Evolutionary conservation across 1,140 invertebrate species (phyloP).

Genomic region (Lepidostoma basale): DNA sequence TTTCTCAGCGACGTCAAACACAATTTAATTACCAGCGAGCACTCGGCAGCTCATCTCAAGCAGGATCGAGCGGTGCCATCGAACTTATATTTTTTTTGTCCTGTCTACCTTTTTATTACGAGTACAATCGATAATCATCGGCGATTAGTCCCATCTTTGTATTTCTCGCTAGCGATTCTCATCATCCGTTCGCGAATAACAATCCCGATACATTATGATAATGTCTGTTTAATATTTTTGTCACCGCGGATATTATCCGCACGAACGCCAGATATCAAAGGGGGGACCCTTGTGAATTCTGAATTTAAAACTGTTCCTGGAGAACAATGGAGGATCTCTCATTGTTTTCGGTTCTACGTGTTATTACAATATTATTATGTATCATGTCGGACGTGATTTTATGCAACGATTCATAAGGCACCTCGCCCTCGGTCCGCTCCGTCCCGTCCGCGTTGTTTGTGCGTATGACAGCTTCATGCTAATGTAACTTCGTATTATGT

Average conservation of each 20-base stretch:
- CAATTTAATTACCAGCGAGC: too few relatives aligned
- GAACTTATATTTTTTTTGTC: too few relatives aligned
- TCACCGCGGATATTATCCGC: too few relatives aligned
- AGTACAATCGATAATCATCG: not conserved
- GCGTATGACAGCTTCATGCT: constrained; percentile 17
- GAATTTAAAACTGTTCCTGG: constrained; percentile 13
- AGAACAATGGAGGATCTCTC: constrained; percentile 15
- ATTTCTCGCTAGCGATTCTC: not conserved
- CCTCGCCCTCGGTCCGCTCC: not conserved
- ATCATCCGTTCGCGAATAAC: not conserved
- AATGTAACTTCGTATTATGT: constrained; percentile 8
- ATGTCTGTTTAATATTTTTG: too few relatives aligned
- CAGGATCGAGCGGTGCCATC: too few relatives aligned
- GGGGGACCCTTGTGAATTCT: not conserved
- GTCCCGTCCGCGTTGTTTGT: not conserved
- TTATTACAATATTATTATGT: too few relatives aligned
- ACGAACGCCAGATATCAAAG: not conserved
- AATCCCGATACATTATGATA: not conserved
- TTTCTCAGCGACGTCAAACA: too few relatives aligned
- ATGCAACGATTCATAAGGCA: not conserved
- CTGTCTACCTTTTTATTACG: not conserved
- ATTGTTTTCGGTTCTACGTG: constrained; percentile 12
- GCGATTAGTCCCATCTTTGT: not conserved
- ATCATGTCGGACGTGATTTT: constrained; percentile 1
- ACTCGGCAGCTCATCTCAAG: too few relatives aligned